A percentile compares a stretch with the other conserved stretches of the same genome.
Evolutionary conservation across 2,113 vertebrate genomes (phyloP).

Genomic region (Alaudala cheleensis): DNA sequence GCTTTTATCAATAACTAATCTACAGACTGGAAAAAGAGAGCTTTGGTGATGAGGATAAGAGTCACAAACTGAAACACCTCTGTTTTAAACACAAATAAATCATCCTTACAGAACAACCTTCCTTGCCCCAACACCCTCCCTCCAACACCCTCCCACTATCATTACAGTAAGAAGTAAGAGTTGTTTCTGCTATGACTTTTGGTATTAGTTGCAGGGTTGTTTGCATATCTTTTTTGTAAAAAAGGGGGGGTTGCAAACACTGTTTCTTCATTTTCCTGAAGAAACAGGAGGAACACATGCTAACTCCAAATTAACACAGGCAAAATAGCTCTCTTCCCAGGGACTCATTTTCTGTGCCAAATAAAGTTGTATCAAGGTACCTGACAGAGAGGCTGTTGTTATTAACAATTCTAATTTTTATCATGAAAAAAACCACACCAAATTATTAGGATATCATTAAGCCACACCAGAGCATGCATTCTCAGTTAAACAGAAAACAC

Average conservation of each 20-base stretch:
- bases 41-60: slow-evolving; percentile 6
- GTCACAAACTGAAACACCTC: slow-evolving; percentile 52
- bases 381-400: neutral
- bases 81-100: neutral
- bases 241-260: neutral
- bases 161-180: neutral
- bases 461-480: slow-evolving; percentile 64
- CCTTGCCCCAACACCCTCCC: neutral
- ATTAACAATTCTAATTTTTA: neutral
- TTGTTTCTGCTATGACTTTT: slow-evolving; percentile 42
- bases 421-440: neutral
- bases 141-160: neutral
- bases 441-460: slow-evolving; percentile 4
- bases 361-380: neutral
- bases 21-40: neutral
- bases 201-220: slow-evolving; percentile 38
- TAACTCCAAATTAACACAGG: slow-evolving; percentile 28
- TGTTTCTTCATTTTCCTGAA: slow-evolving; percentile 13
- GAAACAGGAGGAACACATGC: slow-evolving; percentile 39
- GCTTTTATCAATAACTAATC: neutral
- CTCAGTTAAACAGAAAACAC: slow-evolving; percentile 54
- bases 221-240: neutral
- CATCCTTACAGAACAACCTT: neutral
- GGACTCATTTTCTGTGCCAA: slow-evolving; percentile 5
- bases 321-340: slow-evolving; percentile 7